Evolutionary conservation across 2,113 vertebrate species (phyloP).

Genomic region (Potamarius usumacintae): DNA sequence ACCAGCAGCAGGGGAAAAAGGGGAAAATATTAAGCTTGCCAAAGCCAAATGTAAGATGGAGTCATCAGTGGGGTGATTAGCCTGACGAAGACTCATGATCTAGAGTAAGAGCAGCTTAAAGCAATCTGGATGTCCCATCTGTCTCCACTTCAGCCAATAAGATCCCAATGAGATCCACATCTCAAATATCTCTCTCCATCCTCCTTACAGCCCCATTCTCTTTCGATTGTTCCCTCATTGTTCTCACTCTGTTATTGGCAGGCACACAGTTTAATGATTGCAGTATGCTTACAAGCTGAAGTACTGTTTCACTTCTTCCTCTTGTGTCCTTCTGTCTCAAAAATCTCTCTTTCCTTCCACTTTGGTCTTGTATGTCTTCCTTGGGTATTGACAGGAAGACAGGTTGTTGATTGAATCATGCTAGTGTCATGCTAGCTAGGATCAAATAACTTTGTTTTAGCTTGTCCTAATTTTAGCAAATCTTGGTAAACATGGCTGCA

Average conservation of each 20-base stretch:
- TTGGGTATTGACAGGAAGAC: neutral
- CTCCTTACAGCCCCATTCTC: neutral
- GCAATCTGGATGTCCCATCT: conserved; percentile 75
- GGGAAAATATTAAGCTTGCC: neutral
- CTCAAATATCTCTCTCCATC: conserved; percentile 9
- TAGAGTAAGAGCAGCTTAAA: conserved; percentile 72
- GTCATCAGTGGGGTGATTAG: conserved; percentile 70
- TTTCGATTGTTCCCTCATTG: neutral
- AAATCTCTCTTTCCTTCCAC: neutral
- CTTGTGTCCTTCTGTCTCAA: neutral
- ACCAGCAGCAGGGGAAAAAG: neutral
- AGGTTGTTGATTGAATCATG: neutral
- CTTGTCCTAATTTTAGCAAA: neutral
- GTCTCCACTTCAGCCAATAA: conserved; percentile 60
- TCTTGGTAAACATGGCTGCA: neutral
- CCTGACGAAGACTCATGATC: conserved; percentile 74
- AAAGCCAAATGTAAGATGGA: conserved; percentile 25
- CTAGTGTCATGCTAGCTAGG: no score
- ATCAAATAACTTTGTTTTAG: neutral
- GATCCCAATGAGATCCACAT: neutral
- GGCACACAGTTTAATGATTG: neutral
- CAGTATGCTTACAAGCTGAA: neutral
- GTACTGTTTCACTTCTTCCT: neutral
- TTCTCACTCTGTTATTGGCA: conserved; percentile 4
- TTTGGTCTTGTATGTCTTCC: neutral